phyloP scores from a whole-genome alignment of 2,113 vertebrate genomes.

The Thamnophis sirtalis region DNA sequence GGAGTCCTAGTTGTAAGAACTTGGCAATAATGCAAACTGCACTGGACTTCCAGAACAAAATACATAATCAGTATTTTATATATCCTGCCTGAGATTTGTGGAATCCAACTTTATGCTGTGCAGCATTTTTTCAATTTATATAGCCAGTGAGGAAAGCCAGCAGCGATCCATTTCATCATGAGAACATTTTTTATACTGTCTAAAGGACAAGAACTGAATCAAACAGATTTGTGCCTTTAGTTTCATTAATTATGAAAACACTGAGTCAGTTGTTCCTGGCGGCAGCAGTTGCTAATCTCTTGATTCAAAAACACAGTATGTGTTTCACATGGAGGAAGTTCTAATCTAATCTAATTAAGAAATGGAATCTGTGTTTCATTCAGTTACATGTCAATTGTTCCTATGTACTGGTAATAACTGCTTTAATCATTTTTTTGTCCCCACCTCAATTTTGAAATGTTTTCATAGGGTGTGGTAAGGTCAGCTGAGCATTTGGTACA shows the following conservation, averaged over 20 bases:
- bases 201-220: slow-evolving; percentile 5
- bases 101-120: not conserved
- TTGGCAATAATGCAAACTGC: not conserved
- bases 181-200: not conserved
- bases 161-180: not conserved
- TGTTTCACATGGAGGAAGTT: slow-evolving; percentile 47
- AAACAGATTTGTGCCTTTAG: slow-evolving; percentile 34
- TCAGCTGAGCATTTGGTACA: slow-evolving; percentile 25
- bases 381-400: slow-evolving; percentile 35
- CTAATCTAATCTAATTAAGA: slow-evolving; percentile 50
- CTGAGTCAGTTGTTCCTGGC: slow-evolving; percentile 49
- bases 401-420: slow-evolving; percentile 24
- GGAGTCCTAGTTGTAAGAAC: not conserved
- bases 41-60: not conserved
- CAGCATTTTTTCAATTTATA: not conserved
- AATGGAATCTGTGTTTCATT: slow-evolving; percentile 45
- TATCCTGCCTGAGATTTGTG: not conserved
- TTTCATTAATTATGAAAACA: slow-evolving; percentile 58
- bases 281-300: slow-evolving; percentile 35
- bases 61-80: not conserved
- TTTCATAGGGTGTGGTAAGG: slow-evolving; percentile 14
- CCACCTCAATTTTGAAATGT: slow-evolving; percentile 4
- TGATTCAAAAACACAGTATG: slow-evolving; percentile 54
- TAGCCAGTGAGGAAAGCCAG: not conserved
- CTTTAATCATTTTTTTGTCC: slow-evolving; percentile 32